A percentile compares a stretch with the other conserved stretches of the same genome.
Evolutionary conservation across 2,888 invertebrate species (phyloP).

Genomic region (Adela reaumurella): DNA sequence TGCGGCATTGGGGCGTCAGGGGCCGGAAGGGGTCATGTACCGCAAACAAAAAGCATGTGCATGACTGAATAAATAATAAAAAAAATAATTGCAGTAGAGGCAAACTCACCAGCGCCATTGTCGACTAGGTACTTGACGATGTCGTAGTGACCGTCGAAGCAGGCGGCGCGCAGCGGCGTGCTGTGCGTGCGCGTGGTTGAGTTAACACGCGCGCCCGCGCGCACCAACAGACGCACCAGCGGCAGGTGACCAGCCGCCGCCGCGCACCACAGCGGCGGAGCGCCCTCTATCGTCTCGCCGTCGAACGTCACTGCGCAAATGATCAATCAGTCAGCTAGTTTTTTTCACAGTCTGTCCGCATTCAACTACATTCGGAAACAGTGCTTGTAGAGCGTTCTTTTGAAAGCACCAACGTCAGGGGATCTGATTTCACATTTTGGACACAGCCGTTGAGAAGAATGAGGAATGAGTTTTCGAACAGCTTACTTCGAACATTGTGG

Average conservation of each 20-base stretch:
- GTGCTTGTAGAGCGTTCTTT: no score
- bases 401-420: no score
- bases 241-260: slow-evolving; percentile 92
- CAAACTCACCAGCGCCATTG: slow-evolving; percentile 72
- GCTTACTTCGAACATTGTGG: no score
- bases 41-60: slow-evolving; percentile 99
- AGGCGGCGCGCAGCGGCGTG: slow-evolving; percentile 91
- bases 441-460: no score
- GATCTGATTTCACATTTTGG: no score
- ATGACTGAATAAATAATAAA: no score
- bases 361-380: no score
- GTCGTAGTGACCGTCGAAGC: slow-evolving; percentile 94
- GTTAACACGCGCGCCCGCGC: slow-evolving; percentile 87
- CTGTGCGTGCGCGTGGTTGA: slow-evolving; percentile 93
- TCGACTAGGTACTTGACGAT: slow-evolving; percentile 91
- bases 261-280: slow-evolving; percentile 96
- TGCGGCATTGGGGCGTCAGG: slow-evolving; percentile 87
- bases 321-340: no score
- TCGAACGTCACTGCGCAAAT: slow-evolving; percentile 79
- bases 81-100: no score
- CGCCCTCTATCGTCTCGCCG: slow-evolving; percentile 95
- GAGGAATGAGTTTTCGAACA: no score
- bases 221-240: slow-evolving; percentile 80
- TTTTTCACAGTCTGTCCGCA: no score
- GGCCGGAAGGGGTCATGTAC: slow-evolving; percentile 94